A percentile compares a stretch with the other conserved stretches of the same genome.
These are phyloP conservation scores for Aphelocoma californica DNA, from an alignment of 2,797 vertebrate species.

Conservation along the genomic window DNA sequence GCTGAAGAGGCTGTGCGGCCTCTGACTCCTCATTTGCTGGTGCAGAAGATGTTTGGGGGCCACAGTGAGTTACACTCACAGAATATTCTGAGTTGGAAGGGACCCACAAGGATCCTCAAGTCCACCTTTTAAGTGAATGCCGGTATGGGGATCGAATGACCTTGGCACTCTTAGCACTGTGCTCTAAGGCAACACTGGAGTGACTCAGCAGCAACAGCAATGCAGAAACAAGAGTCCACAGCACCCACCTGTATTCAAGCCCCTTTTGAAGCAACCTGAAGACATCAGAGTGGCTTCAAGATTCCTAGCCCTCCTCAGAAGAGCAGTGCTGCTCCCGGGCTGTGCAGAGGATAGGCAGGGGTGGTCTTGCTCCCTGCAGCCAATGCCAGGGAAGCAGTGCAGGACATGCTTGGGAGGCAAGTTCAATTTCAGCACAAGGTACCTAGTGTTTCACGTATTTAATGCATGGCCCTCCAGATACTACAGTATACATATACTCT, in stretches of 20 bases:
- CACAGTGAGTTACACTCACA: background rate
- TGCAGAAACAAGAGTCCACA: background rate
- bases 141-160: accelerated
- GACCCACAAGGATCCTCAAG: background rate
- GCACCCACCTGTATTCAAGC: accelerated
- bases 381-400: background rate
- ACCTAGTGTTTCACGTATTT: background rate
- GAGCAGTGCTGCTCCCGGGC: accelerated
- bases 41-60: background rate
- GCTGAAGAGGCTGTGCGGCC: background rate
- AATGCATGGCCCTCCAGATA: background rate
- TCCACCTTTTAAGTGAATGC: background rate
- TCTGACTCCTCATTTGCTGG: background rate
- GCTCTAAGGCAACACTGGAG: background rate
- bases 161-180: accelerated
- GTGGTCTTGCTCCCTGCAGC: background rate
- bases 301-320: too few relatives aligned
- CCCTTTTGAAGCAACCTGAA: background rate
- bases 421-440: background rate
- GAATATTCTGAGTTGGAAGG: background rate
- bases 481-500: background rate
- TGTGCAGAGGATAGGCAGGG: background rate
- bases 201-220: background rate
- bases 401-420: background rate
- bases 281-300: background rate